Base-by-base conservation (phyloP, 2,113 vertebrate genomes). In the Colinus virginianus region DNA sequence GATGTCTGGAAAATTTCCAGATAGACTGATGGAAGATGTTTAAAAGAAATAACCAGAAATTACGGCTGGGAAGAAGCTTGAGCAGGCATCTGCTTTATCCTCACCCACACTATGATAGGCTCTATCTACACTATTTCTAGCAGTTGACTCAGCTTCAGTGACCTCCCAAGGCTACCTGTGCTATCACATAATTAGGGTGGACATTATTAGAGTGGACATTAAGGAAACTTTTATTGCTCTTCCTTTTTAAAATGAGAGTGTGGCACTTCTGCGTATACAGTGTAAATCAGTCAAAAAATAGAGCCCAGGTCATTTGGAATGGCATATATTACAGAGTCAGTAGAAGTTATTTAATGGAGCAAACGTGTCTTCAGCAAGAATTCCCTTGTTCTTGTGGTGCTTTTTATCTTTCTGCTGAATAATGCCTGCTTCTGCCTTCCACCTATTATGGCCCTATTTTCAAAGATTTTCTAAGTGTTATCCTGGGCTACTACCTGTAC, bases 401-500 rank as follows among this genome's bases (percentile, higher is more conserved):
- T 19, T 78, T 83, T 67, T 59, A 5, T 18, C 10, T 69, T 83
- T 87, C 67, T 63, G 79, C 56, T 78, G 56, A 77, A 55, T 87
- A 72, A 82, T 77, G 32, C 25, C 49, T 2, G 1, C 16, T 86
- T 70, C 74, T 76, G 53, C 19, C 43, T 84, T 94, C 90, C 58
- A 85, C 21, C 36, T 85, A 79, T 49, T 72, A 89, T 36, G 32
- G 45, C 11, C 88, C 45, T 77, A 40, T 85, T 94, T 90, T 68
- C 61, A 78, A 86, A 90, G 48, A 75, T 89, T 96, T 93, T 94
- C 83, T 70, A 58, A 85, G 56, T 67, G 34, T 76, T 93, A 34
- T 72, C 87, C 51, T 72, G 72, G 66, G 77, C 7, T 75, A 38
- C 53, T 71, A 61, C 69, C 16, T 23, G 11, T 68, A 30, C 78